Evolutionary conservation across 1,140 invertebrate genomes (phyloP).

Genomic region (Maconellicoccus hirsutus): DNA sequence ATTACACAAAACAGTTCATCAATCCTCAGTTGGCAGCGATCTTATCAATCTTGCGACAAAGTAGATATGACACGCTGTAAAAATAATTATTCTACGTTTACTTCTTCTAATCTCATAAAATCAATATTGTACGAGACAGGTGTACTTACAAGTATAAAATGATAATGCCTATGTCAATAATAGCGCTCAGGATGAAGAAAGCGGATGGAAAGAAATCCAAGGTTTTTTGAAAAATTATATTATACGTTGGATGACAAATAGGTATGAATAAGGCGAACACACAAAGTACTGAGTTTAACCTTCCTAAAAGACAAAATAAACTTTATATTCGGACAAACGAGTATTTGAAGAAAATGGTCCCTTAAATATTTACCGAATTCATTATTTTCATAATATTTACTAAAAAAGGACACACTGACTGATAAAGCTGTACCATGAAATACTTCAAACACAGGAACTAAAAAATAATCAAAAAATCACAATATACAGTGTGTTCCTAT

Average conservation of each 20-base stretch:
- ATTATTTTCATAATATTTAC: neutral
- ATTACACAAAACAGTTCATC: too few relatives aligned
- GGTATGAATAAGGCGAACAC: neutral
- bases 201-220: neutral
- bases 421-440: neutral
- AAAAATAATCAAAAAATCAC: neutral
- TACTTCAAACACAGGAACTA: neutral
- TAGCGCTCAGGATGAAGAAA: neutral
- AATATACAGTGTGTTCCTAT: too few relatives aligned
- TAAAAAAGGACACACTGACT: neutral
- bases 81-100: too few relatives aligned
- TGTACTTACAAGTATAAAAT: neutral
- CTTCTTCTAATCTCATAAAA: too few relatives aligned
- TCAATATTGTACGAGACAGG: neutral
- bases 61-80: too few relatives aligned
- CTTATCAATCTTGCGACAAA: too few relatives aligned
- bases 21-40: too few relatives aligned
- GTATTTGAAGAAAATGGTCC: too few relatives aligned
- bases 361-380: neutral
- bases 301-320: neutral
- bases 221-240: neutral
- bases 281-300: neutral
- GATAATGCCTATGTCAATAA: neutral
- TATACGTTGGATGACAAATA: neutral
- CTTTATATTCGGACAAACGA: too few relatives aligned